Conservation (phyloP, 2,113 vertebrate genomes). For the Trochalopteron elliotii region DNA sequence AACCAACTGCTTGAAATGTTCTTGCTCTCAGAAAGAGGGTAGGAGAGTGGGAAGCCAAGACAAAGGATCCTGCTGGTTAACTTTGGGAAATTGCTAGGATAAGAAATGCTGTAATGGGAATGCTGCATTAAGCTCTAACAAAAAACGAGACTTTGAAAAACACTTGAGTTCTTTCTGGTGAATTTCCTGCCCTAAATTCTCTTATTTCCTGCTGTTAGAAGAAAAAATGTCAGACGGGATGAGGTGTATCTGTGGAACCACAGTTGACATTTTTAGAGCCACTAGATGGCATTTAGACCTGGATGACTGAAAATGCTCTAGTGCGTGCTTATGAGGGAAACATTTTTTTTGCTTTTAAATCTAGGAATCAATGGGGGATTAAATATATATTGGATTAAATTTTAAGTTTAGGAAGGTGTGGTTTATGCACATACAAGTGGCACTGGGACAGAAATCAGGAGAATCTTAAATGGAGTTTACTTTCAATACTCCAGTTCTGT, state of each 20-base stretch:
- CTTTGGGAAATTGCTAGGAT: background rate
- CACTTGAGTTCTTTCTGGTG: background rate
- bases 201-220: background rate
- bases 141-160: background rate
- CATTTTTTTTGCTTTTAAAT: background rate
- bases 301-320: background rate
- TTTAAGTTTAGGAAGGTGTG: background rate
- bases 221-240: background rate
- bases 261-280: background rate
- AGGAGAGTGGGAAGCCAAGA: background rate
- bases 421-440: background rate
- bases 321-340: background rate
- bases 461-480: background rate
- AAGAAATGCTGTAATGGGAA: background rate
- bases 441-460: background rate
- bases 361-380: background rate
- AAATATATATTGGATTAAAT: background rate
- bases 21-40: background rate
- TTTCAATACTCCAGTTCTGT: background rate
- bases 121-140: background rate
- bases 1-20: background rate
- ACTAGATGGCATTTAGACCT: constrained; percentile 10
- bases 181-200: background rate
- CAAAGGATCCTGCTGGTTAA: background rate
- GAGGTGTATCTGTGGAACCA: background rate